Evolutionary conservation across 2,113 vertebrate genomes (phyloP).

Genomic region (Erpornis zantholeuca): DNA sequence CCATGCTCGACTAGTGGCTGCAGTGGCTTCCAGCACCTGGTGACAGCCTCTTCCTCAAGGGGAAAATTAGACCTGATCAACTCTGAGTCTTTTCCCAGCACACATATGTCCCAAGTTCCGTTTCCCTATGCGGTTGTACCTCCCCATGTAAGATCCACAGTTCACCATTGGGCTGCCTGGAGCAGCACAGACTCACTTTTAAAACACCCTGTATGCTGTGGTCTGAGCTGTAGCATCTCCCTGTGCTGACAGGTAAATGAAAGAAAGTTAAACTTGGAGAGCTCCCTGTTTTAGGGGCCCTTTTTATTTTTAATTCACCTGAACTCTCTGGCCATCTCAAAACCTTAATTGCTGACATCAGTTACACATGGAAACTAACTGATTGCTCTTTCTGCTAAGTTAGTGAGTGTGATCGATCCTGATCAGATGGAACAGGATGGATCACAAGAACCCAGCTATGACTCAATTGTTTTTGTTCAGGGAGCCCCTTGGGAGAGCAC

Average conservation of each 20-base stretch:
- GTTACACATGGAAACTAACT: neutral
- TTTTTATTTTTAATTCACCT: neutral
- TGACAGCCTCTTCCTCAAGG: neutral
- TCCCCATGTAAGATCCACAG: fast-evolving
- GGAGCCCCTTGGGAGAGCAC: neutral
- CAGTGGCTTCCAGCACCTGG: neutral
- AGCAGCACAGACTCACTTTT: fast-evolving
- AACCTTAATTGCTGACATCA: neutral
- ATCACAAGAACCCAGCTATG: neutral
- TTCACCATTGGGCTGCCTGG: neutral
- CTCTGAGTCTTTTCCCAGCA: neutral
- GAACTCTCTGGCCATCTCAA: neutral
- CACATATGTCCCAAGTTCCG: fast-evolving
- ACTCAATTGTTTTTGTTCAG: neutral
- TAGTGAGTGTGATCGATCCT: neutral
- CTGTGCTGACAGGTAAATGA: neutral
- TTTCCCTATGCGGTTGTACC: fast-evolving
- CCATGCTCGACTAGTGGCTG: neutral
- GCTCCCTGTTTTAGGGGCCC: neutral
- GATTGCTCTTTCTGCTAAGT: neutral
- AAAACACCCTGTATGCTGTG: neutral
- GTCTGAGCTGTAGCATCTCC: neutral
- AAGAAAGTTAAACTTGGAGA: neutral
- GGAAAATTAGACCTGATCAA: fast-evolving
- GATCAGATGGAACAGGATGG: neutral